Conservation (phyloP, 2,113 vertebrate genomes). For the Sylvicapra grimmia region DNA sequence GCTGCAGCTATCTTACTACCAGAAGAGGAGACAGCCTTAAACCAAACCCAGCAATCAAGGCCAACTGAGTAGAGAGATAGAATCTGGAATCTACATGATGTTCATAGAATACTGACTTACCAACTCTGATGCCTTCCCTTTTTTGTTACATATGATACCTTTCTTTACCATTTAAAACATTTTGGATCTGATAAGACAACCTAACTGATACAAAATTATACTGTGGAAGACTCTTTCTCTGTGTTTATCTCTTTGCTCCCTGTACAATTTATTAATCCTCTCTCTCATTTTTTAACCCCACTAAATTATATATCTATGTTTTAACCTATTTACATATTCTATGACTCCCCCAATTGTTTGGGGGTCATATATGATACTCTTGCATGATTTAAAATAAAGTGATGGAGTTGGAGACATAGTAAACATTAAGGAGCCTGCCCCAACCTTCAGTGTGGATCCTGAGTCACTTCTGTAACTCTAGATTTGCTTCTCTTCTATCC, state of each 20-base stretch:
- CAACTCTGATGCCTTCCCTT: neutral
- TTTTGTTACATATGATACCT: neutral
- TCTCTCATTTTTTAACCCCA: neutral
- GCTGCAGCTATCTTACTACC: neutral
- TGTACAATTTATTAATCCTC: neutral
- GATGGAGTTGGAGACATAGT: neutral
- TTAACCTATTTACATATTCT: neutral
- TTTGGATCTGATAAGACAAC: neutral
- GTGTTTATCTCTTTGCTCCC: neutral
- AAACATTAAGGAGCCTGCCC: neutral
- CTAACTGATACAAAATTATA: neutral
- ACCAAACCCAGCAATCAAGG: neutral
- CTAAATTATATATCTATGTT: neutral
- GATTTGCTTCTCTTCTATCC: neutral
- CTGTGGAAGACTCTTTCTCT: neutral
- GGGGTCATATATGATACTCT: neutral
- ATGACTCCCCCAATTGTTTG: neutral
- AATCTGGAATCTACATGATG: neutral
- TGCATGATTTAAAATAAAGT: neutral
- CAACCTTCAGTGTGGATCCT: neutral
- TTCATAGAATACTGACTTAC: neutral
- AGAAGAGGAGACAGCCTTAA: neutral
- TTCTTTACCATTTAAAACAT: neutral
- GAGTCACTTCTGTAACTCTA: neutral
- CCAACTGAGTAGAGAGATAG: neutral